phyloP scores from a whole-genome alignment of 2,797 vertebrate species.

The Gobionotothen gibberifrons region DNA sequence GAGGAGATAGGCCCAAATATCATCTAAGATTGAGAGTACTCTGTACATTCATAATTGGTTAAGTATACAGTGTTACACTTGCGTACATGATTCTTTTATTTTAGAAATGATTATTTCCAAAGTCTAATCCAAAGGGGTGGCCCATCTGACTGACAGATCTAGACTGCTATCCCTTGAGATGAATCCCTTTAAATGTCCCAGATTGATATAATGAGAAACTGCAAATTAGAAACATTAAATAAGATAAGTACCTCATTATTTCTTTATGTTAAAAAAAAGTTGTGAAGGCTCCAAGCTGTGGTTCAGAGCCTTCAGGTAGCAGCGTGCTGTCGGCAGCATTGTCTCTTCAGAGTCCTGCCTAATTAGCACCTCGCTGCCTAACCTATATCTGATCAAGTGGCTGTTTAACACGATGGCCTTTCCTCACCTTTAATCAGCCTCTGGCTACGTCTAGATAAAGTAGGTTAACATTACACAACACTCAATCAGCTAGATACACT shows the following conservation, averaged over 20 bases:
- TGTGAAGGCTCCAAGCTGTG: constrained; percentile 43
- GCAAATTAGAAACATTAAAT: constrained; percentile 25
- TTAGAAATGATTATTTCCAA: neutral
- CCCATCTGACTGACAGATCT: constrained; percentile 1
- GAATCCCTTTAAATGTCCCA: constrained; percentile 20
- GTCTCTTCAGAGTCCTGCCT: constrained; percentile 61
- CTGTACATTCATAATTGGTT: no score
- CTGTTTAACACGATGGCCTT: constrained; percentile 70
- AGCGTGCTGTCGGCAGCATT: constrained; percentile 65
- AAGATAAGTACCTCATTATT: constrained; percentile 30
- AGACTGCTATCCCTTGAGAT: neutral
- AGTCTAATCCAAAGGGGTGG: neutral
- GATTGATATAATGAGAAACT: constrained; percentile 4
- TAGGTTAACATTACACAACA: constrained; percentile 28
- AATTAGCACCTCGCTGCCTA: constrained; percentile 72
- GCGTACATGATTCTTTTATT: neutral
- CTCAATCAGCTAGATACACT: neutral
- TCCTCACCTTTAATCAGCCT: constrained; percentile 68
- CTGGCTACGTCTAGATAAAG: constrained; percentile 55
- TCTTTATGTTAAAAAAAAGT: constrained; percentile 48
- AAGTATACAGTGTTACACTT: no score
- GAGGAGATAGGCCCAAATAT: no score
- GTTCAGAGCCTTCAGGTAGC: constrained; percentile 61
- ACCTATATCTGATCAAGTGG: constrained; percentile 72
- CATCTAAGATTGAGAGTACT: no score